Base-by-base conservation (phyloP, 1,140 invertebrate genomes). In the Coenobita brevimanus region DNA sequence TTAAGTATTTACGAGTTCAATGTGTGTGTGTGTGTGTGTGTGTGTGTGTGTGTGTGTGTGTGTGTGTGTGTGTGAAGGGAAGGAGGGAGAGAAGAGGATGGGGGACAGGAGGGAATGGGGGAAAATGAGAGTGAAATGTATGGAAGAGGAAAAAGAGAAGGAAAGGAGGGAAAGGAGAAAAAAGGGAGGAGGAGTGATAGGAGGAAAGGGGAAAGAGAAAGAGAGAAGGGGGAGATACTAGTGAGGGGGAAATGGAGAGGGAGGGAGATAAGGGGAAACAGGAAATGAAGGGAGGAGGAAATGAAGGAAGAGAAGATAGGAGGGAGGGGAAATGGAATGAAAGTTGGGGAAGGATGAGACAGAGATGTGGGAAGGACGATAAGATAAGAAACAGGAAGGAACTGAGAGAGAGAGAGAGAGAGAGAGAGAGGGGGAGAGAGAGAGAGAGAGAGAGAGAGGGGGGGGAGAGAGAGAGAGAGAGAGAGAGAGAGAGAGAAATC, bases 31-130 rank as follows among this genome's bases (percentile, higher is more conserved):
- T 38, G 67, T 50, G 81, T 50, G 67, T 33, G 82, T 50, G 69
- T 54, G 82, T 54, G 82, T 24, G 82, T 50, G 64, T n/a, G 64
- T 30, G 81, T 15, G 81, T 50, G 43, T 54, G 76, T 30, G 43
- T 30, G 76, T 30, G 54, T 54, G 76, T 13, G 13, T n/a, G 24
- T 21, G 3, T 3, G 24, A 54, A 24, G 17, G 24, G n/a, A 10
- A 24, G 43, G 50, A 30, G 54, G 30, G 43, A 33, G 13, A 60
- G 24, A 17, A 64, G 27, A 60, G 41, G 38, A 90, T 30, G 50
- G 36, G 50, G 64, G 38, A 62, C 27, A 24, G 38, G 21, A 57
- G n/a, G 50, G 21, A 21, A 57, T 21, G 24, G 10, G 27, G 50
- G 46, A 50, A 80, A n/a, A 21, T 8, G 36, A 24, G 54, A n/a